Base-by-base conservation (phyloP, 2,113 vertebrate genomes). In the Cyphomyrus plagiostoma region DNA sequence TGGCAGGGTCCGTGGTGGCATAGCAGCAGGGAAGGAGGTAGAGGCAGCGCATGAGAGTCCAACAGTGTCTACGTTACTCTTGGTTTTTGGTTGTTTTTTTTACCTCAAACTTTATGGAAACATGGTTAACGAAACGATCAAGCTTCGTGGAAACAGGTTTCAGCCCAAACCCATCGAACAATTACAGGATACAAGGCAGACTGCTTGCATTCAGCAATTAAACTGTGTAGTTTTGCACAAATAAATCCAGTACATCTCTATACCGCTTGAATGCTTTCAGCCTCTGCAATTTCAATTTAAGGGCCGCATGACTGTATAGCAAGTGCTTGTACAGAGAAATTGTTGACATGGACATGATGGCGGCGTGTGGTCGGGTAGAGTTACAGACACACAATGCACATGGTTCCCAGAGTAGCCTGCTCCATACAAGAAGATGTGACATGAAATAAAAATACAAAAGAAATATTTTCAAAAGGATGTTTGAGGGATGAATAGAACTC, bases 381-480 rank as follows among this genome's bases (percentile, higher is more conserved):
- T 80, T 80, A 39, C 30, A 19, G 74, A 19, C 15, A 3, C 74
- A 42, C 30, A 42, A 42, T 35, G 74, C 74, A 19, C 4, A 74
- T 5, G 74, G 42, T 80, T 80, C 35, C 17, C 74, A 80, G 39
- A 80, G 74, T 35, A 42, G 74, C 19, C 74, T 17, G 11, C 26
- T 7, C 30, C 30, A 39, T 80, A 19, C 42, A 42, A 80, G 30
- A 42, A 80, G 13, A 80, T 80, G 15, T 80, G 35, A 80, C 74
- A 15, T 80, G 74, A 42, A 80, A 80, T 80, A 80, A 8, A 80
- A 80, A 80, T 80, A 42, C 74, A 80, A 80, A 80, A 80, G 74
- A 80, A 80, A 80, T 80, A 80, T 80, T 80, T 80, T 80, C 30
- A 80, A 42, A 80, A 80, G 74, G 74, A 80, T 42, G 35, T 80